Evolutionary conservation across 1,140 invertebrate genomes (phyloP), one percentile per base, ranked within the genome.

Genomic region (Himalopsyche phryganea): DNA sequence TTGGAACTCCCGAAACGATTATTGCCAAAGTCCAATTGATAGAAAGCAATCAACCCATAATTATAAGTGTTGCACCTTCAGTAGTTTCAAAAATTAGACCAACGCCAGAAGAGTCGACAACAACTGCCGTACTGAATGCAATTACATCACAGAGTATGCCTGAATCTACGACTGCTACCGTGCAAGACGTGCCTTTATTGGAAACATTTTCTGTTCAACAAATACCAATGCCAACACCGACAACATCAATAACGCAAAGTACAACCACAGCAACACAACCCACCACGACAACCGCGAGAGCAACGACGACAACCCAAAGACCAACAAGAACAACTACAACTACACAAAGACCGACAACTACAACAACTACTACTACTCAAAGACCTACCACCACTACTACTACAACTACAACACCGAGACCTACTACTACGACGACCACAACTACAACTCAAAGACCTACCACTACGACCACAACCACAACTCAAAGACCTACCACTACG

Each of bases 401-500:
- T 32, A 66, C 61, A 10, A 50, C 60, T 5, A 58, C 38, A n/a
- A 40, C 38, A 44, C 14, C 64, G 1, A 63, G 58, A 23, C 32
- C 58, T 32, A 65, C 47, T 45, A 68, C 66, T 58, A 48, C 58
- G 23, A 57, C 57, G 1, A 58, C 55, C 20, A 17, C n/a, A 33
- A 65, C 28, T 7, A 46, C 44, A 19, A 56, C 53, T 3, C 51
- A 7, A 10, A 56, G 56, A 33, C 58, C 45, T 41, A 66, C 48
- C 18, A 64, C 61, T 46, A 68, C 67, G 17, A 40, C 36, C 20
- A 33, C 51, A 36, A 33, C 40, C 48, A 63, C 60, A 49, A 72
- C 70, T 56, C 48, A 66, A 42, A 64, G 68, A 49, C 63, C 68
- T 42, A 74, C 75, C 61, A 73, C 72, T 17, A 74, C 72, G 2